phyloP scores from a whole-genome alignment of 2,888 invertebrate genomes.

The Drosophila macrothrix region DNA sequence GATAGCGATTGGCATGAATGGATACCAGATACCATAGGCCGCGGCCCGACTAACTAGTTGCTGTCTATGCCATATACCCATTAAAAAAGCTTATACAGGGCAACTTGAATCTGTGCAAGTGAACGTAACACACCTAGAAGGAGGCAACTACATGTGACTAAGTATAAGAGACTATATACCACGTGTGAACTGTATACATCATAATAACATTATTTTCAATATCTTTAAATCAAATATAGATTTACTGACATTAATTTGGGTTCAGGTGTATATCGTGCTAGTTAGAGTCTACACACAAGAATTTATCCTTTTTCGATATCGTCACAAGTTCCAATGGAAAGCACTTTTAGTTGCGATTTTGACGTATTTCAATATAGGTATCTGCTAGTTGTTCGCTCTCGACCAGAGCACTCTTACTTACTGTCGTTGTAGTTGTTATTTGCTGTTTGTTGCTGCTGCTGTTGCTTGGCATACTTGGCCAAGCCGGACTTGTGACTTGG shows the following conservation, averaged over 20 bases:
- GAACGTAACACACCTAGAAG: background rate
- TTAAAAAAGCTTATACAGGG: background rate
- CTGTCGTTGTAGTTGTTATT: conserved; percentile 2
- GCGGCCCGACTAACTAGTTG: conserved; percentile 57
- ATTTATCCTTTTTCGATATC: background rate
- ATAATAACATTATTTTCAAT: background rate
- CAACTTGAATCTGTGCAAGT: background rate
- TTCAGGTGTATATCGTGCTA: background rate
- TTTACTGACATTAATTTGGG: background rate
- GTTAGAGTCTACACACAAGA: background rate
- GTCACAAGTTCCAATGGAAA: background rate
- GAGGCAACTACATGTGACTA: background rate
- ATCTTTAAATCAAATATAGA: too few species aligned
- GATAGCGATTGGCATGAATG: conserved; percentile 59
- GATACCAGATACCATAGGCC: conserved; percentile 53
- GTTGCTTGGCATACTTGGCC: conserved; percentile 61
- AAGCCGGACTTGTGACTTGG: conserved; percentile 71
- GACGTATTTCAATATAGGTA: background rate
- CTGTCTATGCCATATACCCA: conserved; percentile 11
- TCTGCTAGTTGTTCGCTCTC: background rate
- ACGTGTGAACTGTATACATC: background rate
- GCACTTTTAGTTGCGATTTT: background rate
- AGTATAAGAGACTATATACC: background rate
- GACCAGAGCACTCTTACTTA: conserved; percentile 3
- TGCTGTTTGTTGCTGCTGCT: conserved; percentile 14